phyloP scores from a whole-genome alignment of 2,113 vertebrate genomes.

The Mobula birostris region DNA sequence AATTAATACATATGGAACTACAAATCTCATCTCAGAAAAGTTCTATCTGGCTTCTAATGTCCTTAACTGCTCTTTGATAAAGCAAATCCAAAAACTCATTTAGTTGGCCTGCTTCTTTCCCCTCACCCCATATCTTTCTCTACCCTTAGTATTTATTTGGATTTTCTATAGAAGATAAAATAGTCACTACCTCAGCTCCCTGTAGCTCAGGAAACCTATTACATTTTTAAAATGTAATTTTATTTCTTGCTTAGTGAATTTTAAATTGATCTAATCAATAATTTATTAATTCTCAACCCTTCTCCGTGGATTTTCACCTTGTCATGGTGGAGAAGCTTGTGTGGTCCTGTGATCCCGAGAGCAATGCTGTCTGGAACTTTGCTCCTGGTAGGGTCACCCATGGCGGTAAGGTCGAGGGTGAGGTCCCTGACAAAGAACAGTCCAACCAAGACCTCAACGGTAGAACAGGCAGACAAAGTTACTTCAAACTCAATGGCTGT shows the following conservation, averaged over 20 bases:
- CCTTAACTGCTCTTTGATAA: not conserved
- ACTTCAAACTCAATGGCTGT: too few relatives aligned
- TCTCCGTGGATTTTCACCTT: too few relatives aligned
- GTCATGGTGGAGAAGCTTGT: too few relatives aligned
- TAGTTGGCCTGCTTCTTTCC: not conserved
- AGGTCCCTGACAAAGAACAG: too few relatives aligned
- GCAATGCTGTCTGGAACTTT: too few relatives aligned
- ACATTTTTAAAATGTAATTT: not conserved
- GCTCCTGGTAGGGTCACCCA: too few relatives aligned
- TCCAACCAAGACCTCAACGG: too few relatives aligned
- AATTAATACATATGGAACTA: not conserved
- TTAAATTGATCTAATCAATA: not conserved
- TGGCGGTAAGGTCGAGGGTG: too few relatives aligned
- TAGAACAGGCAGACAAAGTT: too few relatives aligned
- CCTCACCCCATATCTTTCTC: not conserved
- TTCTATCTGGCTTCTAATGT: not conserved
- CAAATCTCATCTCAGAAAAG: not conserved
- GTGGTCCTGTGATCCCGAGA: too few relatives aligned
- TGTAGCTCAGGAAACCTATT: not conserved
- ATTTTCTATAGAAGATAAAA: not conserved
- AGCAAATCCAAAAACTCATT: not conserved
- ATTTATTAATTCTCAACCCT: not conserved
- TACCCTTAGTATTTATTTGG: not conserved
- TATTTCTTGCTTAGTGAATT: not conserved
- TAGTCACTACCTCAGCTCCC: too few relatives aligned